phyloP scores from a whole-genome alignment of 2,113 vertebrate species.

The Romanogobio albipinnatus region DNA sequence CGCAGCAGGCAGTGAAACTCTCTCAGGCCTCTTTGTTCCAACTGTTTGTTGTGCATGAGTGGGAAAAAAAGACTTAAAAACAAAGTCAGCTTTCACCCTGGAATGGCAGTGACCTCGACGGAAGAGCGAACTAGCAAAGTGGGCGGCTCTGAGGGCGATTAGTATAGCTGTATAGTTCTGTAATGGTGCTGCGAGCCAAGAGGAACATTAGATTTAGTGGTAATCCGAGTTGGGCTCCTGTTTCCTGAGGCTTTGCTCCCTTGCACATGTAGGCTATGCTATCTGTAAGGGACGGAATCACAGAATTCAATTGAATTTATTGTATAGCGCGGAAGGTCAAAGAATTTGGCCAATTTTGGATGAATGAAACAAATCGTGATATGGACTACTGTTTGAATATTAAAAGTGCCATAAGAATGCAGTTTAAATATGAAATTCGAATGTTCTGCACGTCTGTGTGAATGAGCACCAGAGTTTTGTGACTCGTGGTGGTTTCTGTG shows the following conservation, averaged over 20 bases:
- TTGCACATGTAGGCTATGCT: background rate
- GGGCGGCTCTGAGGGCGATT: conserved; percentile 5
- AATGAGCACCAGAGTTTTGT: background rate
- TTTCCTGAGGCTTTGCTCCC: conserved; percentile 25
- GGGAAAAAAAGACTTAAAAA: conserved; percentile 21
- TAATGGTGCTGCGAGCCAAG: conserved; percentile 23
- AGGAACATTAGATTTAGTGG: conserved; percentile 31
- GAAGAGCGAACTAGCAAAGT: conserved; percentile 23
- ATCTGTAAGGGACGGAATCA: background rate
- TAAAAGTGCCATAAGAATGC: background rate
- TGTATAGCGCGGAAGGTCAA: too few species aligned
- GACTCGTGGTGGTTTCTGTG: background rate
- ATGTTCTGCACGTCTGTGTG: background rate
- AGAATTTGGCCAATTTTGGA: background rate
- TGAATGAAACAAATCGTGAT: background rate
- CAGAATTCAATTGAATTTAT: background rate
- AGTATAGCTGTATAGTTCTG: conserved; percentile 19
- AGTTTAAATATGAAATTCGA: background rate
- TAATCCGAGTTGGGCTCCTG: conserved; percentile 33
- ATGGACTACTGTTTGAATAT: background rate
- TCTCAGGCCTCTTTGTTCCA: background rate
- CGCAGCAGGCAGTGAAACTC: background rate
- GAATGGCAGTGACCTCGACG: conserved; percentile 1
- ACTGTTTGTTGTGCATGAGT: background rate
- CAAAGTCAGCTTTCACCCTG: background rate